Base-by-base conservation (phyloP, 2,797 vertebrate species). In the Pampus argenteus region DNA sequence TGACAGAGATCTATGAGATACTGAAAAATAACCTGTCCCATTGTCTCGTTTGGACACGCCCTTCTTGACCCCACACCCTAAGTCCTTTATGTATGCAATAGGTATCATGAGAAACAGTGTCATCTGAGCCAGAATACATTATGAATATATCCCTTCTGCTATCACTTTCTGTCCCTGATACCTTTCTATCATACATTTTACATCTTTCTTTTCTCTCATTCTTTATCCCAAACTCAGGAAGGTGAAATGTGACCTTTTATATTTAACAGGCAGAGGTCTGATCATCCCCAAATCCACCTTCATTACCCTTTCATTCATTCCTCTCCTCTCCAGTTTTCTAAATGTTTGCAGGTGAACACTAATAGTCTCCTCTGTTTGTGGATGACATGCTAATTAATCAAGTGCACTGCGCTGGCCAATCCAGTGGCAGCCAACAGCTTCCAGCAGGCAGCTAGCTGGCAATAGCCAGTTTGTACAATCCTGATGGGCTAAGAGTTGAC, bases 381-480 rank as follows among this genome's bases (percentile, higher is more conserved):
- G 70, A 89, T 85, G 88, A 91, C 88, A 86, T 26, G 6, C 62
- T 78, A 82, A 92, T 93, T 88, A 86, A 89, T 93, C 89, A 90
- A 74, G 52, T 72, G 28, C 76, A 57, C 70, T 72, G 60, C 23
- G 70, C 67, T 42, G 78, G 84, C 85, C 84, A 74, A 72, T 80
- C 71, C 66, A 25, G 55, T 57, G 66, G 71, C 63, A 29, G 80
- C 87, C 82, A 77, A 74, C 82, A 74, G 88, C 76, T 86, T 82
- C 57, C 72, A 74, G 75, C 79, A 68, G 23, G 20, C 79, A 57
- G 84, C 73, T 78, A 60, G 79, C 81, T 84, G 77, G 82, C 83
- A 82, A 64, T 67, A 69, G 83, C 57, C 76, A 83, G 76, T 86
- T 87, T 88, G 82, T 79, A 73, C 65, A 85, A 76, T 52, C 81